A percentile compares a stretch with the other conserved stretches of the same genome.
These are phyloP conservation scores for Stegodyphus dumicola DNA, from an alignment of 1,140 invertebrate species.

Conservation along the genomic window DNA sequence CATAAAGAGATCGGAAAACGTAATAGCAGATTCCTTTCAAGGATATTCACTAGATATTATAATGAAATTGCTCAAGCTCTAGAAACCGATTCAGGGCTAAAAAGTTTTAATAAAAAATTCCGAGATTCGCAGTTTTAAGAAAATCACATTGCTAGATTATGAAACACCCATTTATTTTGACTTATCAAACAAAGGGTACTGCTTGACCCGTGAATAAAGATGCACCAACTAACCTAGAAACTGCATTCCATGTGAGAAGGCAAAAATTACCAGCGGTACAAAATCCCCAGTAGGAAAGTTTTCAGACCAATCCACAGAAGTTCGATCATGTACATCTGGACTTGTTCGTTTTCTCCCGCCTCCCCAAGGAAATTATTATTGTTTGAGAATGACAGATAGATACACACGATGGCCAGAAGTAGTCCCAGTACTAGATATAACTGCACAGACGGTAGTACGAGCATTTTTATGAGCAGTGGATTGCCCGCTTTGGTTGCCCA, in stretches of 20 bases:
- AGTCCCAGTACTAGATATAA: constrained; percentile 63
- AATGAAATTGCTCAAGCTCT: constrained; percentile 45
- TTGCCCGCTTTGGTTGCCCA: constrained; percentile 2
- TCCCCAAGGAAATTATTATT: constrained; percentile 67
- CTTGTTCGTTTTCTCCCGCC: constrained; percentile 69
- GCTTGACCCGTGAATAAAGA: constrained; percentile 41
- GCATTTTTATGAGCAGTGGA: constrained; percentile 64
- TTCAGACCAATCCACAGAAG: not conserved
- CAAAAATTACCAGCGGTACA: constrained; percentile 39
- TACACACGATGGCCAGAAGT: constrained; percentile 70
- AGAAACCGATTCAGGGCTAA: constrained; percentile 36
- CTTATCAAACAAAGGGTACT: constrained; percentile 5
- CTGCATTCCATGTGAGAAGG: constrained; percentile 55
- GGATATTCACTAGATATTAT: too few relatives aligned
- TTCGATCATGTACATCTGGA: constrained; percentile 71
- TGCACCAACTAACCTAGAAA: not conserved
- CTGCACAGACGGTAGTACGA: constrained; percentile 65
- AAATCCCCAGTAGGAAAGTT: constrained; percentile 39
- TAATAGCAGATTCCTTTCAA: constrained; percentile 48
- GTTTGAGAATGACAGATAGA: constrained; percentile 69
- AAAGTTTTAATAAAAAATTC: not conserved
- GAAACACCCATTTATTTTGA: constrained; percentile 19
- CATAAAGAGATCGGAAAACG: constrained; percentile 66
- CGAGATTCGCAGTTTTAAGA: constrained; percentile 11
- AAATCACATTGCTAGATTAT: not conserved